Evolutionary conservation across 2,888 invertebrate species (phyloP).

Genomic region (Cephus pygmeus): DNA sequence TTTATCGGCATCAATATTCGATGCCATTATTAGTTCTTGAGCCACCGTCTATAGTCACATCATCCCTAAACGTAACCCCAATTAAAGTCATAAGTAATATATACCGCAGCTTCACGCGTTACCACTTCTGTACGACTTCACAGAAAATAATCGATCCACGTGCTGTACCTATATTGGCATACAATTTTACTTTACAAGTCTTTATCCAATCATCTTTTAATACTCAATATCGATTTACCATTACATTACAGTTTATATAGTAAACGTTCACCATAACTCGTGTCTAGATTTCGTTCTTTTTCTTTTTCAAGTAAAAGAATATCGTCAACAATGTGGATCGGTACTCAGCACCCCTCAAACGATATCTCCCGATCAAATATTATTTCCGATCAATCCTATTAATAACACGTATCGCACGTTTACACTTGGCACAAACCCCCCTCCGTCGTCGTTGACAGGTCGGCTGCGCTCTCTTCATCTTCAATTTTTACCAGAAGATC

Average conservation of each 20-base stretch:
- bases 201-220: not conserved
- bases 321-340: not conserved
- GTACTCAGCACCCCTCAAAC: not conserved
- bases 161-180: not conserved
- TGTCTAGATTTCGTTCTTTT: not conserved
- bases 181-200: not conserved
- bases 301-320: not conserved
- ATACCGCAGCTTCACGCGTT: not conserved
- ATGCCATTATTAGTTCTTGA: constrained; percentile 1
- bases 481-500: not conserved
- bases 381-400: not conserved
- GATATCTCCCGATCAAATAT: not conserved
- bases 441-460: constrained; percentile 25
- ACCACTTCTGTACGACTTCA: not conserved
- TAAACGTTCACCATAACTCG: not conserved
- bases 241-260: not conserved
- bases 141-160: not conserved
- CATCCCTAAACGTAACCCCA: not conserved
- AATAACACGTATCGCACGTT: not conserved
- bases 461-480: not conserved
- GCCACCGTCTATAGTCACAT: not conserved
- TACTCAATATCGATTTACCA: not conserved
- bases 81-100: not conserved
- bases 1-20: not conserved
- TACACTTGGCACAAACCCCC: constrained; percentile 25